phyloP scores from a whole-genome alignment of 2,888 invertebrate genomes.

The Romanomermis culicivorax region DNA sequence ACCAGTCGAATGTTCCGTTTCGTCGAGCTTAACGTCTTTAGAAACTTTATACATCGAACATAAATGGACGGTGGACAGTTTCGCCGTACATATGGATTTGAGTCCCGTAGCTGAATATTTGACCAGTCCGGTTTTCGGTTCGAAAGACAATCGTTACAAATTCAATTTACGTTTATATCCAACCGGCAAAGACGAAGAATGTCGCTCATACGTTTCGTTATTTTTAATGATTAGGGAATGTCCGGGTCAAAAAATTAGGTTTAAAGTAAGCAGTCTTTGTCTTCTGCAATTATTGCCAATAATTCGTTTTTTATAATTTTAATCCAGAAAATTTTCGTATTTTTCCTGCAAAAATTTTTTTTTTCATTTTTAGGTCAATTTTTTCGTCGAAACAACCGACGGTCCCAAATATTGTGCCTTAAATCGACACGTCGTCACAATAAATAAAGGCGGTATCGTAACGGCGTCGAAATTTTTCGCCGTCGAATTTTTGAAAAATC shows the following conservation, averaged over 20 bases:
- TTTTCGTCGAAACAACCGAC: constrained; percentile 18
- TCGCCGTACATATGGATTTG: constrained; percentile 6
- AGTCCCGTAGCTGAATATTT: constrained; percentile 2
- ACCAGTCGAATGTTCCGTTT: neutral
- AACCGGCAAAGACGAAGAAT: constrained; percentile 19
- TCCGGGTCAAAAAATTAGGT: constrained; percentile 15
- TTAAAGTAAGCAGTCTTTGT: constrained; percentile 14
- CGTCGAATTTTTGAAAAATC: constrained; percentile 15
- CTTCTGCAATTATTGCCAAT: too few species aligned
- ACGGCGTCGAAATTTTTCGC: constrained; percentile 20
- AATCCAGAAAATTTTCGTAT: neutral
- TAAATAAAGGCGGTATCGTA: constrained; percentile 20
- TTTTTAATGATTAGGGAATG: constrained; percentile 18
- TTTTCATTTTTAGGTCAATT: constrained; percentile 10
- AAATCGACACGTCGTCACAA: constrained; percentile 19
- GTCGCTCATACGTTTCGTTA: constrained; percentile 16
- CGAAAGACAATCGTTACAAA: constrained; percentile 11
- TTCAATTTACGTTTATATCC: constrained; percentile 19
- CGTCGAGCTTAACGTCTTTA: neutral
- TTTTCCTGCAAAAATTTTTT: neutral
- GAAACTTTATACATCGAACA: constrained; percentile 4
- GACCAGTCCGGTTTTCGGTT: constrained; percentile 13
- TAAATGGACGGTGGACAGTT: constrained; percentile 9
- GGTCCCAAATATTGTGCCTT: constrained; percentile 18
- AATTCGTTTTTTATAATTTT: neutral